A percentile compares a stretch with the other conserved stretches of the same genome.
Conservation (phyloP, 1,140 invertebrate genomes). For the Tetragonula clypearis region DNA sequence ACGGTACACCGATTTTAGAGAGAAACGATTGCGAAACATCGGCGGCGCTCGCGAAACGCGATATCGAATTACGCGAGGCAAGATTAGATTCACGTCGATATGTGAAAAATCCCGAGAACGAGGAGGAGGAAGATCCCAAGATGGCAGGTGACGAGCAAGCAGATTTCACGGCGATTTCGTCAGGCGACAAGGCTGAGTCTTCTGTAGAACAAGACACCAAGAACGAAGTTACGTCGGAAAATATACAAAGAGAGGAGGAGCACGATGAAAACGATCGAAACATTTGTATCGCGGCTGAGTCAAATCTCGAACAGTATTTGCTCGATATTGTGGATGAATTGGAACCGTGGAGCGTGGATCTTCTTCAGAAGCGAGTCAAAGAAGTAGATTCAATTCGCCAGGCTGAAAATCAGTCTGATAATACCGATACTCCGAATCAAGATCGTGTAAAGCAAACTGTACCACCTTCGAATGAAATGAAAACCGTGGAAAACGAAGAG, state of each 20-base stretch:
- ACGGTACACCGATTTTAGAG: slow-evolving; percentile 35
- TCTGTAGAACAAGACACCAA: neutral
- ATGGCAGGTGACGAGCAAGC: neutral
- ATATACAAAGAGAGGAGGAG: neutral
- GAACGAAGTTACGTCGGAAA: neutral
- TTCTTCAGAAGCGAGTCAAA: slow-evolving; percentile 46
- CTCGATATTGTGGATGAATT: slow-evolving; percentile 49
- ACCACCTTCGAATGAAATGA: neutral
- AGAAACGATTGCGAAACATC: slow-evolving; percentile 39
- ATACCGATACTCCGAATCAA: neutral
- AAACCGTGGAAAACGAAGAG: neutral
- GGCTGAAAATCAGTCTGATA: slow-evolving; percentile 13
- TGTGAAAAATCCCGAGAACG: slow-evolving; percentile 19
- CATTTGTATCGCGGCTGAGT: slow-evolving; percentile 20
- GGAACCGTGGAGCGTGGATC: slow-evolving; percentile 52
- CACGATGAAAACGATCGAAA: neutral
- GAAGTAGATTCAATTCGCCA: slow-evolving; percentile 37
- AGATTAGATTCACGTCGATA: slow-evolving; percentile 56
- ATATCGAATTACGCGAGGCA: slow-evolving; percentile 52
- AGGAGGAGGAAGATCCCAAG: too few species aligned
- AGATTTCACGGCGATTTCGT: neutral
- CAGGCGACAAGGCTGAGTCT: neutral
- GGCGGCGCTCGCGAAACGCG: slow-evolving; percentile 53
- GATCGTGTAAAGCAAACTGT: neutral
- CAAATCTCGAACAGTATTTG: slow-evolving; percentile 41